These are phyloP conservation scores for Cecropterus lyciades DNA, from an alignment of 1,140 invertebrate genomes.

Conservation along the genomic window DNA sequence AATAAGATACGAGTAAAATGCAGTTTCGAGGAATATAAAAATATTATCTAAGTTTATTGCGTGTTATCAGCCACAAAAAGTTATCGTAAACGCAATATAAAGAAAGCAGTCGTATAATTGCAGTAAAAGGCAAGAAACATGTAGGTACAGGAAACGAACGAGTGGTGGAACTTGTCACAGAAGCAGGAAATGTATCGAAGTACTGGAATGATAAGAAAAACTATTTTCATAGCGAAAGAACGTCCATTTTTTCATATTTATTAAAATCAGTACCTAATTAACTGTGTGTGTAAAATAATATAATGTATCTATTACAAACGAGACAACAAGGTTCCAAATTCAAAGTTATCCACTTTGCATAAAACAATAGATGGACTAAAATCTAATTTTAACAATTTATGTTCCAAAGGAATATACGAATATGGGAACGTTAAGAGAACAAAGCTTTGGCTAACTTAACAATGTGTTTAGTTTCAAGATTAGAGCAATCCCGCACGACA, in stretches of 20 bases:
- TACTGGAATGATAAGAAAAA: constrained; percentile 50
- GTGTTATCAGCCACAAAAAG: constrained; percentile 29
- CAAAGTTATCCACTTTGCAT: constrained; percentile 6
- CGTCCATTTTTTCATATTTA: constrained; percentile 12
- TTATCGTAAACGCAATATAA: constrained; percentile 32
- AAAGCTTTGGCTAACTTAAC: constrained; percentile 73
- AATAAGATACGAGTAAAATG: constrained; percentile 20
- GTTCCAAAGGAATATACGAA: constrained; percentile 34
- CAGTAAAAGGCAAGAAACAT: constrained; percentile 37
- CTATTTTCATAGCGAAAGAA: constrained; percentile 30
- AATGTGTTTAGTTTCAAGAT: constrained; percentile 82
- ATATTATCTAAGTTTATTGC: constrained; percentile 21
- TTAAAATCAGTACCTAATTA: constrained; percentile 21
- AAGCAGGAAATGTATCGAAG: constrained; percentile 43
- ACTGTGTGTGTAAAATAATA: not conserved
- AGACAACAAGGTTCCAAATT: not conserved
- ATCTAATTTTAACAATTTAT: constrained; percentile 32
- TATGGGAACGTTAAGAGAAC: constrained; percentile 57
- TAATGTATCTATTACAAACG: not conserved
- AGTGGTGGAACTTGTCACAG: constrained; percentile 47
- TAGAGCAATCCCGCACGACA: constrained; percentile 80
- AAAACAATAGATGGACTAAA: constrained; percentile 24
- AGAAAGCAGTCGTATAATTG: constrained; percentile 37
- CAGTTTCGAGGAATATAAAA: constrained; percentile 21
- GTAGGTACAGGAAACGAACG: constrained; percentile 50